Percentiles rank a stretch among this genome's conserved stretches.
These are phyloP conservation scores for Temnothorax rugatulus DNA, from an alignment of 2,888 invertebrate genomes.

Conservation along the genomic window DNA sequence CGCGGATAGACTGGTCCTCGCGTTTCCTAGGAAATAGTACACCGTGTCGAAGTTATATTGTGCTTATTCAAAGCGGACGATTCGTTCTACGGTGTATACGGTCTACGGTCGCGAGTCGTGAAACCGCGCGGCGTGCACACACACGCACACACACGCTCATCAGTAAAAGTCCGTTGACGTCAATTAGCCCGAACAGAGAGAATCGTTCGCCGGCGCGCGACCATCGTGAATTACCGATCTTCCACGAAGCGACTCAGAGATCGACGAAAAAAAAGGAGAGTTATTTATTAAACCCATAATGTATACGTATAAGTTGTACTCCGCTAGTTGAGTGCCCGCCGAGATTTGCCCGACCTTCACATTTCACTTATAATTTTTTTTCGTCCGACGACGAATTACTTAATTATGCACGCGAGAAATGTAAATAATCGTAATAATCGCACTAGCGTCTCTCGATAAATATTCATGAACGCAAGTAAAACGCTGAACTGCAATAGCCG, in stretches of 20 bases:
- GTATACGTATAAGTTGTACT: background rate
- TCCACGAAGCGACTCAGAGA: constrained; percentile 1
- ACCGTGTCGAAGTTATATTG: background rate
- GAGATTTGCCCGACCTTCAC: background rate
- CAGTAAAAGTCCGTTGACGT: constrained; percentile 35
- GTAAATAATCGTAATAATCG: constrained; percentile 4
- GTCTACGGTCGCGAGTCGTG: background rate
- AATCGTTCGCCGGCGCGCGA: constrained; percentile 6
- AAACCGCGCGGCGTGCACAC: background rate
- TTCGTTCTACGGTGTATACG: background rate
- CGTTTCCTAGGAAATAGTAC: background rate
- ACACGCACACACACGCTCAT: background rate
- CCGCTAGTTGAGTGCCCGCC: background rate
- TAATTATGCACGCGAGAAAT: background rate
- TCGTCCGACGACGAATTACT: background rate
- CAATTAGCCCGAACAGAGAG: constrained; percentile 41
- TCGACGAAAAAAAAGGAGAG: background rate
- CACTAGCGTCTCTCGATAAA: background rate
- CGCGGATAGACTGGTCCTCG: background rate
- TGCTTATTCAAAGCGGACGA: background rate
- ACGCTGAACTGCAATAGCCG: background rate
- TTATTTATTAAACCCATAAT: background rate
- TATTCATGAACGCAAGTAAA: constrained; percentile 12
- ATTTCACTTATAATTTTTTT: background rate
- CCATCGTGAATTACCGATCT: background rate